Evolutionary conservation across 2,888 invertebrate species (phyloP), one percentile per base, ranked within the genome.

Genomic region (Cerastis leucographa): DNA sequence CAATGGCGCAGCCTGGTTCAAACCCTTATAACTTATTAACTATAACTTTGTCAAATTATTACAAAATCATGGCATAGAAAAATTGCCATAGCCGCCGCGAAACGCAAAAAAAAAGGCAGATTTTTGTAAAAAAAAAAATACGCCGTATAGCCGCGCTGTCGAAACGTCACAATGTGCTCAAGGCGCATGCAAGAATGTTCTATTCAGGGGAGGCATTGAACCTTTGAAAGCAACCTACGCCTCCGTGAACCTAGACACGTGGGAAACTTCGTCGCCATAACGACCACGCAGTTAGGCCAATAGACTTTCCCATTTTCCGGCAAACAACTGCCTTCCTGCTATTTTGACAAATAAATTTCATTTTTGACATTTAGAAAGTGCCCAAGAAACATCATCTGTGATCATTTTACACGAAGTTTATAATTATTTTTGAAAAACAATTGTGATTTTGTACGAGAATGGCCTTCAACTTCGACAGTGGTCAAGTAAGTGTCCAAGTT

Each of bases 401-500:
- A 91, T 91, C 90, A 46, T 90, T 83, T 76, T 76, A 59, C 17
- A 73, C 46, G 56, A 17, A 54, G 51, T 74, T 76, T 78, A 25
- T 11, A 65, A 74, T 71, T 14, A 12, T 75, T 72, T 78, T 72
- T 80, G n/a, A 40, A 35, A 59, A 62, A 64, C 80, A 67, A 80
- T 68, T 80, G 88, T 86, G 87, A 68, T 84, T 76, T 77, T 70
- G 42, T 46, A 65, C 51, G 78, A 88, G 77, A 65, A 96, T 96
- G 96, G 92, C 96, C 71, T 96, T 90, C 85, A 94, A 95, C 89
- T 96, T 96, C 90, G 95, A 96, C 80, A 96, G 96, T 80, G 96
- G 94, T 56, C 96, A 96, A 88, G 96, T 96, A 88, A 93, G 94
- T 93, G 19, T 64, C 54, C 61, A 75, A 84, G 81, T 82, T 84